Evolutionary conservation across 2,113 vertebrate genomes (phyloP), one percentile per base, ranked within the genome.

Genomic region (Morone chrysops): DNA sequence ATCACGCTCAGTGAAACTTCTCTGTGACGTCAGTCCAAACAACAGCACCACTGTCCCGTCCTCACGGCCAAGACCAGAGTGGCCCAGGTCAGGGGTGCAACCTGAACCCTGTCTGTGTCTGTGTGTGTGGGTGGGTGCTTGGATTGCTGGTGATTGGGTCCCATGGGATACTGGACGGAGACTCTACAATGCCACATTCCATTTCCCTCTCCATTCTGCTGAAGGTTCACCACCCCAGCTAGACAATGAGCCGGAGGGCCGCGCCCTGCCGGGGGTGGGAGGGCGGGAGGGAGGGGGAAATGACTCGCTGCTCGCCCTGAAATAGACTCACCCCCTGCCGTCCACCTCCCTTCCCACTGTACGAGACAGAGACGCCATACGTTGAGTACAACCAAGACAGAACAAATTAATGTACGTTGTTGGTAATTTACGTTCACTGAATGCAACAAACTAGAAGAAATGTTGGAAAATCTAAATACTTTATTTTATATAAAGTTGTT

Each of bases 241-340:
- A 76, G 91, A 94, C 92, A 94, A 94, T 94, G 85, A 90, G 87
- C 76, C 17, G 82, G 74, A 89, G 91, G 69, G 82, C 87, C 91
- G 79, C 92, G 6, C 90, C 91, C 92, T 87, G 67, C 45, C 5
- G 17, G 47, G 83, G 70, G 84, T 31, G 50, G 77, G 36, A 87
- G 6, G 77, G 25, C 73, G 45, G 45, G 45, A 47, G 45, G 3
- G 45, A 22, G 71, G 51, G 72, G 91, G 91, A 87, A 92, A 60
- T 93, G 89, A 90, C 77, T 89, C 50, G 57, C 67, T 48, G 72
- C 41, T 84, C 14, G 25, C 84, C 77, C 86, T 92, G 77, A 93
- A 94, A 94, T 93, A 93, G 83, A 88, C 62, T 81, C 41, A 25
- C 69, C 50, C 89, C 75, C 47, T 2, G 16, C 25, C 5, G 6